Conservation (phyloP, 2,113 vertebrate species). For the Chlamydotis undulata region DNA sequence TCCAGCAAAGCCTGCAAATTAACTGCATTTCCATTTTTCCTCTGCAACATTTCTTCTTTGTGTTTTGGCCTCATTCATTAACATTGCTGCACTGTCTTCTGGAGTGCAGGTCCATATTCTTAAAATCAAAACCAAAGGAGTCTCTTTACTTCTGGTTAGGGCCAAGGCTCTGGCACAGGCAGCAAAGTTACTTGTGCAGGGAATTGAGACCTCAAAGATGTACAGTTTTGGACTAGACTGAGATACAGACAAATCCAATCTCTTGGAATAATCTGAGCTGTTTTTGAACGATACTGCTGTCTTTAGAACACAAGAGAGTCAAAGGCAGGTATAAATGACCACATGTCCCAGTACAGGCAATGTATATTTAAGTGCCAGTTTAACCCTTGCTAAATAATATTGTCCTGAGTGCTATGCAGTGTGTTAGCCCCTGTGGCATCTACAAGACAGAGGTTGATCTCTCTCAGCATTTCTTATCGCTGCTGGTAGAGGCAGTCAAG, state of each 20-base stretch:
- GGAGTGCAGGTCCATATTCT: not conserved
- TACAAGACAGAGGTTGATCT: not conserved
- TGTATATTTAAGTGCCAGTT: not conserved
- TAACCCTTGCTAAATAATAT: not conserved
- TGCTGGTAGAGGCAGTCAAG: fast-evolving
- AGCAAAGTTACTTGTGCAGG: not conserved
- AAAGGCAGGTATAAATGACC: not conserved
- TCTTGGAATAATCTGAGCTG: not conserved
- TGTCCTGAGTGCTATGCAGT: not conserved
- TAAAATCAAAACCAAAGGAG: not conserved
- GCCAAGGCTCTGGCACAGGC: not conserved
- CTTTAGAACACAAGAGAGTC: not conserved
- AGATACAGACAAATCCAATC: not conserved
- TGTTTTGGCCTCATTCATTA: not conserved
- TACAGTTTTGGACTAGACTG: not conserved
- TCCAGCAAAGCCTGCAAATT: not conserved
- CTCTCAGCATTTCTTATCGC: not conserved
- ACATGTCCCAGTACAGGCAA: not conserved
- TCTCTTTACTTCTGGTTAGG: not conserved
- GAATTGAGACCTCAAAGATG: not conserved
- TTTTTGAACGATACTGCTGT: fast-evolving
- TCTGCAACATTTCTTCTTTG: not conserved
- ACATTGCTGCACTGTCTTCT: not conserved
- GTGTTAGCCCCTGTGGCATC: not conserved
- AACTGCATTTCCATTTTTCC: not conserved